phyloP scores from a whole-genome alignment of 2,888 invertebrate genomes.

The Athalia rosae region DNA sequence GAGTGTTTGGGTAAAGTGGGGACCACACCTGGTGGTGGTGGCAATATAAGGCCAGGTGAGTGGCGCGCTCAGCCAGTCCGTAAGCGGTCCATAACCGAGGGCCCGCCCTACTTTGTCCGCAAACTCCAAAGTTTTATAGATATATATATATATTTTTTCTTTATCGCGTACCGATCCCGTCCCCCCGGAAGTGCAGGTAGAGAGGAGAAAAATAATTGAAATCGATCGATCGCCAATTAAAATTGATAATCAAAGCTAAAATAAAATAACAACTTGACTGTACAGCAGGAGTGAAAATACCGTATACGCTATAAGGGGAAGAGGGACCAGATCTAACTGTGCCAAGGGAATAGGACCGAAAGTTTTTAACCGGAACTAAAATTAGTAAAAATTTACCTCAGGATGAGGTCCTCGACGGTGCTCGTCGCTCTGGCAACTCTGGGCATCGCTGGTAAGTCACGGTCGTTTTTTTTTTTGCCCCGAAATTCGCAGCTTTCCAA shows the following conservation, averaged over 20 bases:
- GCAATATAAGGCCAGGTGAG: conserved; percentile 70
- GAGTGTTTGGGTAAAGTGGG: conserved; percentile 53
- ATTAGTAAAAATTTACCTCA: conserved; percentile 49
- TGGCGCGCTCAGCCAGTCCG: conserved; percentile 70
- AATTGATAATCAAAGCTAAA: too few relatives aligned
- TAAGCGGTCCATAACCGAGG: conserved; percentile 63
- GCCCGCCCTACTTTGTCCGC: conserved; percentile 41
- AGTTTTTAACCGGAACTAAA: conserved; percentile 42
- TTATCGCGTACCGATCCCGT: conserved; percentile 44
- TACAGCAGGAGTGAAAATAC: conserved; percentile 27
- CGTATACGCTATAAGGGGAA: conserved; percentile 43
- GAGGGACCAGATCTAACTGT: conserved; percentile 46
- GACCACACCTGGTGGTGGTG: conserved; percentile 66
- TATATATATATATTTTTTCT: too few relatives aligned
- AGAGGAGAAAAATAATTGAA: too few relatives aligned
- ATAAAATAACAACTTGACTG: too few relatives aligned
- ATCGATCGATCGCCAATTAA: too few relatives aligned
- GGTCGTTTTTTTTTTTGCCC: not conserved
- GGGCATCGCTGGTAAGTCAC: conserved; percentile 67
- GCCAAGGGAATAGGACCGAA: conserved; percentile 21
- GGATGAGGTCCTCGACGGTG: conserved; percentile 68
- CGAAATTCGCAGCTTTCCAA: not conserved
- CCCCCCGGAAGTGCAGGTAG: conserved; percentile 42
- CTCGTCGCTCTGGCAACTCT: conserved; percentile 65
- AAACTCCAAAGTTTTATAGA: conserved; percentile 5